Conservation (phyloP, 2,797 vertebrate species). For the Falco rusticolus region DNA sequence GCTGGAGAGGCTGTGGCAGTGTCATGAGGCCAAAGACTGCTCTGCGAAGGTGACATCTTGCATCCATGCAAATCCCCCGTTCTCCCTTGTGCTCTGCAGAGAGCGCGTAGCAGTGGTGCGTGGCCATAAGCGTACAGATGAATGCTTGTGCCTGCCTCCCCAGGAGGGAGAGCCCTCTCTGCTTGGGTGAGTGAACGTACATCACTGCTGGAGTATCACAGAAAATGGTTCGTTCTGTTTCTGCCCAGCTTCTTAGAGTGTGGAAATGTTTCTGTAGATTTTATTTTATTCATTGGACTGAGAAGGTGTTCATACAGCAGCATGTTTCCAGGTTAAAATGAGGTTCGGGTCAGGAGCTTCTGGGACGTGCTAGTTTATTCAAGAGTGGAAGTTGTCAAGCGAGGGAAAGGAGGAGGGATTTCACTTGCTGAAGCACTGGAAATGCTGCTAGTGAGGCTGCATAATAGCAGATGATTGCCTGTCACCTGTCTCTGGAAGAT, state of each 20-base stretch:
- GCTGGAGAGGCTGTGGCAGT: not conserved
- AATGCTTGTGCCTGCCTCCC: not conserved
- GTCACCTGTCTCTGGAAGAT: not conserved
- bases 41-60: not conserved
- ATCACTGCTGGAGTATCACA: not conserved
- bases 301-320: not conserved
- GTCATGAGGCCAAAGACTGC: not conserved
- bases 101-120: fast-evolving
- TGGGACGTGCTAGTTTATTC: not conserved
- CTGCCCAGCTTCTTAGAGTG: not conserved
- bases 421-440: not conserved
- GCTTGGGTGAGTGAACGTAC: not conserved
- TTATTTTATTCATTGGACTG: not conserved
- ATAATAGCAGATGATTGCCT: not conserved
- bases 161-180: not conserved
- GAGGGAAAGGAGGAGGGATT: not conserved
- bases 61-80: not conserved
- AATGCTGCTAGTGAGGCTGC: not conserved
- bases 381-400: not conserved
- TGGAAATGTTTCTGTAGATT: not conserved
- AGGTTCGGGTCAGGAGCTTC: not conserved
- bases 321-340: not conserved
- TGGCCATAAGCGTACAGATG: not conserved
- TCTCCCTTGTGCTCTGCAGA: not conserved
- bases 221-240: not conserved